Base-by-base conservation (phyloP, 2,888 invertebrate genomes). In the Hemicrepidius hirtus region DNA sequence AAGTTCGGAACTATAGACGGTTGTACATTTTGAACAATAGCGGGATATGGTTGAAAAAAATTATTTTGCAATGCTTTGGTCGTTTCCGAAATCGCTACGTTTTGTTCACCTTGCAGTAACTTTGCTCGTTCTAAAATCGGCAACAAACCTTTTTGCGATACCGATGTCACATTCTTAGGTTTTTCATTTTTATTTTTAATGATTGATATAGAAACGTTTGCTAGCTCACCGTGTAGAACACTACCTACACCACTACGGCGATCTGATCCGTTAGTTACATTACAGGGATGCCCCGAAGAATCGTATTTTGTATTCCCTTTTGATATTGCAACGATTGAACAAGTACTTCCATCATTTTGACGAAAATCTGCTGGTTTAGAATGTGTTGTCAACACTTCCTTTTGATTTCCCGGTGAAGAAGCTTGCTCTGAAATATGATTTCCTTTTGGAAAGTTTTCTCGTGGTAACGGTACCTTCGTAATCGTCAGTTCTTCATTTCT, bases 401-500 rank as follows among this genome's bases (percentile, higher is more conserved):
- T 9, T 46, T 46, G 2, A 16, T 46, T 13, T 10, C 18, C 46
- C 18, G 32, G 32, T 2, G 32, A 2, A 32, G 7, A 32, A 2
- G 32, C 9, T 46, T 46, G 18, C 16, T 1, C 10, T 3, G 16
- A 1, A 46, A 3, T 40, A 40, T 2, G 13, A 16, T 6, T 10
- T 6, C 18, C 1, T 16, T 16, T n/a, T 5, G 24, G 6, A 0
- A n/a, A 5, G n/a, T 28, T 53, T 28, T 53, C 53, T 7, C 13
- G 9, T n/a, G n/a, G n/a, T 3, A 53, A 2, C 3, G 53, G 53
- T n/a, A 53, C 1, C 9, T 53, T 53, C 6, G 53, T 53, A 13
- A 53, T 53, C 4, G 53, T 53, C 0, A 53, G 28, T 53, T 53
- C 53, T 16, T 53, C 53, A 28, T 49, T 49, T 12, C 13, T 53